phyloP scores from a whole-genome alignment of 1,140 invertebrate genomes.

The Phymastichus coffea region DNA sequence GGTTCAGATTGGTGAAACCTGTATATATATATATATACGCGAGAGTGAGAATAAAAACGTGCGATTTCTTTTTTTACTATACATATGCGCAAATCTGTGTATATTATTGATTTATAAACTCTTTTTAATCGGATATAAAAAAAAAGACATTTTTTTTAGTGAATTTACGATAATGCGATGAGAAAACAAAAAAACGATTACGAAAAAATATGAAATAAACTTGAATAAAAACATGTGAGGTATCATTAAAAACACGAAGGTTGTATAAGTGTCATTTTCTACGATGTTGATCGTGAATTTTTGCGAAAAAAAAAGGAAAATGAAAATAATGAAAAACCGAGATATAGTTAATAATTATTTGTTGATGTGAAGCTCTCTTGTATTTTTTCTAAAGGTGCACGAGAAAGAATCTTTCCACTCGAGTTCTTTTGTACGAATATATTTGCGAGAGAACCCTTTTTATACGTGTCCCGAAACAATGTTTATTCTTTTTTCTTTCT shows the following conservation, averaged over 20 bases:
- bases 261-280: slow-evolving; percentile 28
- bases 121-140: too few relatives aligned
- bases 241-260: not conserved
- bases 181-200: not conserved
- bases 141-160: too few relatives aligned
- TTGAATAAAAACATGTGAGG: not conserved
- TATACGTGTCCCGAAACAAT: too few relatives aligned
- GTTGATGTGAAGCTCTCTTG: slow-evolving; percentile 21
- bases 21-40: too few relatives aligned
- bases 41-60: too few relatives aligned
- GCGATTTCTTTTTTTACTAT: too few relatives aligned
- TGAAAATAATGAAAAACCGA: not conserved
- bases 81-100: too few relatives aligned
- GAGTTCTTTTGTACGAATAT: too few relatives aligned
- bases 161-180: not conserved
- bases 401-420: too few relatives aligned
- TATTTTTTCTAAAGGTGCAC: slow-evolving; percentile 16
- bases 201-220: not conserved
- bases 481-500: not conserved
- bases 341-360: slow-evolving; percentile 1
- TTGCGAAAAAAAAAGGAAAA: not conserved
- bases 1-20: too few relatives aligned
- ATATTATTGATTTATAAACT: too few relatives aligned
- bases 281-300: slow-evolving; percentile 2
- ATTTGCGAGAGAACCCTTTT: too few relatives aligned